phyloP scores from a whole-genome alignment of 2,888 invertebrate genomes.

The Drosophila borborema region DNA sequence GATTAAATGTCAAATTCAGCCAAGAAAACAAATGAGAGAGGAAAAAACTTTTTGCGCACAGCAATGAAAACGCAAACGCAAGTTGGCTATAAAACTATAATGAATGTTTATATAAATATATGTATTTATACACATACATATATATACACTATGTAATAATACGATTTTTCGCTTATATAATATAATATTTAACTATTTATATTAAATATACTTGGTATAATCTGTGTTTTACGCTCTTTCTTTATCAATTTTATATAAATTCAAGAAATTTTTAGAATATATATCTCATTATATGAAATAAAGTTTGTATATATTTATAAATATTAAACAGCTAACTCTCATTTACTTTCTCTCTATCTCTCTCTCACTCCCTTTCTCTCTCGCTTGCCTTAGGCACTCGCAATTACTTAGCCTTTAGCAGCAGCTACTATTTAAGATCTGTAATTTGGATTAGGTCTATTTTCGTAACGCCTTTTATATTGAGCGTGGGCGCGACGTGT shows the following conservation, averaged over 20 bases:
- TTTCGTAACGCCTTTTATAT: constrained; percentile 6
- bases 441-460: constrained; percentile 3
- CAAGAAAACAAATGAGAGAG: background rate
- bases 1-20: constrained; percentile 66
- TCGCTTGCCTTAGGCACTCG: background rate
- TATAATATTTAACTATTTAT: no score
- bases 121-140: no score
- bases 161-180: no score
- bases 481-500: constrained; percentile 41
- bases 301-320: no score
- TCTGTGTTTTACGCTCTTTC: no score
- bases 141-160: no score
- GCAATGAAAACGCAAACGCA: background rate
- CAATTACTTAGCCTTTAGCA: background rate
- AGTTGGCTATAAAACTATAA: background rate
- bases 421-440: background rate
- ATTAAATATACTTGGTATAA: no score
- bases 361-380: background rate
- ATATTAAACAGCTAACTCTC: no score
- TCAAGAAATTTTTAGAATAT: no score
- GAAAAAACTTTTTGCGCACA: constrained; percentile 5
- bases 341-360: background rate
- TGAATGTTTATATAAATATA: background rate
- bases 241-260: no score
- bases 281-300: no score